Evolutionary conservation across 2,113 vertebrate genomes (phyloP).

Genomic region (Tragelaphus imberbis): DNA sequence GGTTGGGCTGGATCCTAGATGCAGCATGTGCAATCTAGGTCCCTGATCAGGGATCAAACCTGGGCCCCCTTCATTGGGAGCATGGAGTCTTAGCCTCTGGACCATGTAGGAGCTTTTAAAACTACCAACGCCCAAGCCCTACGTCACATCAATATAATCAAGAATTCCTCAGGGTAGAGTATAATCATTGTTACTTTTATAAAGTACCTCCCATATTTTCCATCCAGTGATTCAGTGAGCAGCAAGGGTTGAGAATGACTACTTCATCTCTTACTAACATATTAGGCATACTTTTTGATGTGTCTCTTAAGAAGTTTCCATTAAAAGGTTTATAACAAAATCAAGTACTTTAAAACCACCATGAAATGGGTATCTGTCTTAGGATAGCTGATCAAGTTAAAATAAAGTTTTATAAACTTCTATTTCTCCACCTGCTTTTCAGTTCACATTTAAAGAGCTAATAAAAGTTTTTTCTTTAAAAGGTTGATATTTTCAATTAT

Average conservation of each 20-base stretch:
- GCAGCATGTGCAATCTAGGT: background rate
- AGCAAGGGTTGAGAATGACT: background rate
- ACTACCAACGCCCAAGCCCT: background rate
- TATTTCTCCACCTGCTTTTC: conserved; percentile 31
- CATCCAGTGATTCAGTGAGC: background rate
- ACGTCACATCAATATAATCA: background rate
- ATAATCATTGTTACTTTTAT: background rate
- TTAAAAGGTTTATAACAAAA: conserved; percentile 34
- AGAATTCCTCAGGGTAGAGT: background rate
- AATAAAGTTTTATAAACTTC: background rate
- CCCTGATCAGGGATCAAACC: background rate
- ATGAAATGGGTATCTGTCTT: background rate
- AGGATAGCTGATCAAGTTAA: conserved; percentile 1
- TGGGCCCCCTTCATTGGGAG: background rate
- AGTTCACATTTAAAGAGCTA: background rate
- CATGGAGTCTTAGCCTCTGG: background rate
- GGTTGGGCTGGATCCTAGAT: background rate
- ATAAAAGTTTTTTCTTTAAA: conserved; percentile 1
- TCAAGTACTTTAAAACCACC: conserved; percentile 33
- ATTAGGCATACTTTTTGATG: background rate
- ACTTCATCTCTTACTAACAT: background rate
- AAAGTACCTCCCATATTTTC: background rate
- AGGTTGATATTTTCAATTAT: conserved; percentile 7
- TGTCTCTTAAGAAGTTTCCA: background rate
- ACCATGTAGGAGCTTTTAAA: background rate